Evolutionary conservation across 2,888 invertebrate species (phyloP), one percentile per base, ranked within the genome.

Genomic region (Cheiracanthium punctorium): DNA sequence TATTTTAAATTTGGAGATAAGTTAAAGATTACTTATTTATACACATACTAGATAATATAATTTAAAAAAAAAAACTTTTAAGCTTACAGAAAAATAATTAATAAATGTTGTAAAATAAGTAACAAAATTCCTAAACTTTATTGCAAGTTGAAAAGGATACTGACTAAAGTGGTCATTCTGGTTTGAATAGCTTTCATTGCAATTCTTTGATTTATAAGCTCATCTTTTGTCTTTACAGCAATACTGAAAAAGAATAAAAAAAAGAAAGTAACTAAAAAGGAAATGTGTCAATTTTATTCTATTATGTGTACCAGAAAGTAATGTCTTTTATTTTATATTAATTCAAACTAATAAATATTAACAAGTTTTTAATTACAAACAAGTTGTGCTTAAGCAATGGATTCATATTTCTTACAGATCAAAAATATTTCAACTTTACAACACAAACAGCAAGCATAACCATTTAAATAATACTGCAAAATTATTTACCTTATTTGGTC

Each of bases 171-270:
- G 91, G 98, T 97, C 92, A 99, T 95, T 90, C 97, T 94, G 10
- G 96, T 97, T 92, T 97, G 97, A 90, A 99, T 94, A 65, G 95
- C 94, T 91, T 97, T 96, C 91, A 99, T 96, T 14, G 96, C 94
- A 88, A 96, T 95, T 76, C 97, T 94, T 92, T 99, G 99, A 17
- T 95, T 94, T 58, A 95, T 94, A 89, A 99, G 93, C 92, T 98
- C 97, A 89, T 99, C 99, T 90, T 97, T 95, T 2, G 99, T 98
- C 91, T 98, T 97, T 93, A 99, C 96, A 77, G 99, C 99, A 91
- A 99, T 97, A 91, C 96, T 93, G 90, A 90, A 84, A 70, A 37
- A 80, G 88, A 77, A 24, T 28, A 14, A 30, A 75, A 1, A 58
- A 52, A 33, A 33, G 20, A 32, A 48, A 48, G 41, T 10, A 37